Percentiles rank a stretch among this genome's conserved stretches.
Evolutionary conservation across 2,113 vertebrate species (phyloP).

Genomic region (Gallinago undulata): DNA sequence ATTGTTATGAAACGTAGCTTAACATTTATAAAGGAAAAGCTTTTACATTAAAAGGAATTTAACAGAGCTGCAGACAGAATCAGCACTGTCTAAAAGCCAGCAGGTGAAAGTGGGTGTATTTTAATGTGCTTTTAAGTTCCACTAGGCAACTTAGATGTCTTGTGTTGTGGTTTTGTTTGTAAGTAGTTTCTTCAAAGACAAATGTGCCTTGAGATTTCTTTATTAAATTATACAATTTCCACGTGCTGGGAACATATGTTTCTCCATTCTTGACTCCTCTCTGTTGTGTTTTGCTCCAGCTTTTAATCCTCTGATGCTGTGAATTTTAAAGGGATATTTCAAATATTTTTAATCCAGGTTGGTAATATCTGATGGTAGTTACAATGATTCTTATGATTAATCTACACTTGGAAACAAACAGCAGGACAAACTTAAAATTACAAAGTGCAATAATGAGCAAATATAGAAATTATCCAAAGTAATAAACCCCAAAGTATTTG

Average conservation of each 20-base stretch:
- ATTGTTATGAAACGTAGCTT: not conserved
- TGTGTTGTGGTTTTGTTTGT: not conserved
- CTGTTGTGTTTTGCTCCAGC: not conserved
- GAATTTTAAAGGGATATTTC: not conserved
- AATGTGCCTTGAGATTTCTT: not conserved
- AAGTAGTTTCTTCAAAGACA: not conserved
- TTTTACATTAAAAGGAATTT: not conserved
- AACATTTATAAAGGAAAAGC: not conserved
- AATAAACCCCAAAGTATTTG: not conserved
- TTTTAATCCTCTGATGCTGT: not conserved
- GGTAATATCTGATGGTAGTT: not conserved
- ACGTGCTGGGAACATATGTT: fast-evolving
- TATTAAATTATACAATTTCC: not conserved
- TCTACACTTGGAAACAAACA: not conserved
- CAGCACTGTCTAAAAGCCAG: not conserved
- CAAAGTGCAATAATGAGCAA: not conserved
- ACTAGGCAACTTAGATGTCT: not conserved
- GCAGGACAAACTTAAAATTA: not conserved
- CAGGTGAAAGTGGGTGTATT: not conserved
- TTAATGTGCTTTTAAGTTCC: not conserved
- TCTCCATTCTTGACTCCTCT: not conserved
- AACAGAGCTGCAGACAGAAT: not conserved
- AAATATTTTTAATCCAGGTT: not conserved
- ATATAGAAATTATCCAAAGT: not conserved
- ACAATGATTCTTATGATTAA: not conserved